Evolutionary conservation across 2,113 vertebrate genomes (phyloP).

Genomic region (Seriola rivoliana): DNA sequence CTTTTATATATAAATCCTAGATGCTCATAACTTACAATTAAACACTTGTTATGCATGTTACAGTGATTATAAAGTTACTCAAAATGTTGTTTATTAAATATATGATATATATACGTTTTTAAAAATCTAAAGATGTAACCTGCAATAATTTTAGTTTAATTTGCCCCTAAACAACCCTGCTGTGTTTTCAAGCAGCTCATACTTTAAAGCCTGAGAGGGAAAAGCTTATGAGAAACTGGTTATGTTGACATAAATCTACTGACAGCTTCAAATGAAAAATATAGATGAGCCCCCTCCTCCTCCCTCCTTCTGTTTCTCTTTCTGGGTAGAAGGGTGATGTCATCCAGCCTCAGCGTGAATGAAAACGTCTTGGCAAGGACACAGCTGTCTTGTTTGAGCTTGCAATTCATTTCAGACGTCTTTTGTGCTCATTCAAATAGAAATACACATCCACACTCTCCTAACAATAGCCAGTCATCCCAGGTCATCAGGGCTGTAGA

Average conservation of each 20-base stretch:
- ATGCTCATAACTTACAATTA: no score
- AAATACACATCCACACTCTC: conserved; percentile 66
- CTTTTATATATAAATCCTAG: no score
- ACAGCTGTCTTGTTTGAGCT: conserved; percentile 76
- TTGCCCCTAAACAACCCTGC: background rate
- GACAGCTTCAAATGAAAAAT: conserved; percentile 58
- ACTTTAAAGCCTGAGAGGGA: conserved; percentile 10
- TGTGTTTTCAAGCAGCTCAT: conserved; percentile 9
- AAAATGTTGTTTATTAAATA: no score
- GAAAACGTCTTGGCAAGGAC: conserved; percentile 70
- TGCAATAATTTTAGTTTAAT: background rate
- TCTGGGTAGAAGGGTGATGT: conserved; percentile 71
- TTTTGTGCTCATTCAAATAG: conserved; percentile 68
- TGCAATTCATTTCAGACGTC: conserved; percentile 70
- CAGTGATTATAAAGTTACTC: background rate
- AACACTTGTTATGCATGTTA: background rate
- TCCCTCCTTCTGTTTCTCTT: background rate
- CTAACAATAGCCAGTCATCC: conserved; percentile 57
- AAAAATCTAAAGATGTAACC: no score
- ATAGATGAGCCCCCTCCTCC: conserved; percentile 42
- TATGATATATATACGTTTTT: background rate
- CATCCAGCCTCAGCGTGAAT: conserved; percentile 69
- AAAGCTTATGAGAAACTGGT: conserved; percentile 35
- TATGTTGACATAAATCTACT: conserved; percentile 63
- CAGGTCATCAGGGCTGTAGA: conserved; percentile 51